These are phyloP conservation scores for Cremastobaeus sp. DNA, from an alignment of 2,888 invertebrate genomes.

Conservation along the genomic window DNA sequence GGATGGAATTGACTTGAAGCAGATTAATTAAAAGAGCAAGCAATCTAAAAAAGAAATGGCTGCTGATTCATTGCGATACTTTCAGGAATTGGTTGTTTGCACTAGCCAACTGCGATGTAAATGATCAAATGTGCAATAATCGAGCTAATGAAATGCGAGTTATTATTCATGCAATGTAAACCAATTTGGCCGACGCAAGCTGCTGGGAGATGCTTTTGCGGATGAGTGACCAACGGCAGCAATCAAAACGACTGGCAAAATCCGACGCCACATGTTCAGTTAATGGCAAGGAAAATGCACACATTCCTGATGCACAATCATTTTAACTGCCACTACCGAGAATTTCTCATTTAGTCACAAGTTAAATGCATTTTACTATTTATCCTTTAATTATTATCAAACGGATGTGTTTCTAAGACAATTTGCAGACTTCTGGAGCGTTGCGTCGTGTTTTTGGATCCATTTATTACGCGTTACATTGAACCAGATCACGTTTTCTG, in stretches of 20 bases:
- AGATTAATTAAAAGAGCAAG: constrained; percentile 40
- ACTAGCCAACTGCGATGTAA: constrained; percentile 31
- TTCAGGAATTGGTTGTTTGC: constrained; percentile 15
- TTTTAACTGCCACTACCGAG: too few species aligned
- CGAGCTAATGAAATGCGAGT: constrained; percentile 47
- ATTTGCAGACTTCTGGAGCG: background rate
- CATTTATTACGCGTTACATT: too few species aligned
- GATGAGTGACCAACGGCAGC: constrained; percentile 32
- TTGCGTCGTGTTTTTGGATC: too few species aligned
- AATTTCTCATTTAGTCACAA: too few species aligned
- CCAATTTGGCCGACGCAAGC: constrained; percentile 32
- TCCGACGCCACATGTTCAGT: constrained; percentile 43
- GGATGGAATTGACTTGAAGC: constrained; percentile 75
- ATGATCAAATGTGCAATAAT: constrained; percentile 51
- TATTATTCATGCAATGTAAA: constrained; percentile 45
- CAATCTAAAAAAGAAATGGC: constrained; percentile 53
- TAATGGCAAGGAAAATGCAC: constrained; percentile 34
- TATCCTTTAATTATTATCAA: too few species aligned
- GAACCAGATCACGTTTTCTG: too few species aligned
- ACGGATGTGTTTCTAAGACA: too few species aligned
- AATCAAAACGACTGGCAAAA: constrained; percentile 49
- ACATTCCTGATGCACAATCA: constrained; percentile 31
- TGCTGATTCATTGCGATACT: constrained; percentile 29
- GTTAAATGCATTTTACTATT: too few species aligned
- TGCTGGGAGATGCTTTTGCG: constrained; percentile 45